A percentile compares a stretch with the other conserved stretches of the same genome.
These are phyloP conservation scores for Garrulus glandarius DNA, from an alignment of 2,797 vertebrate genomes.

Conservation along the genomic window DNA sequence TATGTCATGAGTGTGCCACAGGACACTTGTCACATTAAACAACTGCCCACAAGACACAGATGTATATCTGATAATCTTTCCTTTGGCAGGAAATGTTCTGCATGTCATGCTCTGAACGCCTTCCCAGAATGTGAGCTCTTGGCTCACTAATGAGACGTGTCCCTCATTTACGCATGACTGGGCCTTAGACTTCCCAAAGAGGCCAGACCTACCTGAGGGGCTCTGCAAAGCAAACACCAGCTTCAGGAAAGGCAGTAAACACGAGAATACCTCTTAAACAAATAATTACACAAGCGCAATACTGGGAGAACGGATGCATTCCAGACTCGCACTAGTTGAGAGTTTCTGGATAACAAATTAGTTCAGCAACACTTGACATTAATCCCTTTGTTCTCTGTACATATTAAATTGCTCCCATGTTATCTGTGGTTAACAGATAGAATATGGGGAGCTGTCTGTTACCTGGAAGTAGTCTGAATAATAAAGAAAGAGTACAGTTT, in stretches of 20 bases:
- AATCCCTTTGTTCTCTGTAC: constrained; percentile 1
- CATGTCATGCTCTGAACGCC: accelerated
- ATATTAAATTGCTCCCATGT: not conserved
- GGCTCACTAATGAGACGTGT: not conserved
- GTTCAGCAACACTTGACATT: constrained; percentile 9
- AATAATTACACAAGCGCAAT: not conserved
- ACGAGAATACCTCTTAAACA: not conserved
- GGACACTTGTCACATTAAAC: not conserved
- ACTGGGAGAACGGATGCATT: not conserved
- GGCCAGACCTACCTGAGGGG: not conserved
- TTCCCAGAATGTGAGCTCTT: not conserved
- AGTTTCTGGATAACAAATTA: constrained; percentile 8
- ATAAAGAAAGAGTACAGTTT: not conserved
- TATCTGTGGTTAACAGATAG: not conserved
- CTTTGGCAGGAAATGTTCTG: not conserved
- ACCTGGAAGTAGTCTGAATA: not conserved
- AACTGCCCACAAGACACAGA: not conserved
- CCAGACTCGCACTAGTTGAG: not conserved
- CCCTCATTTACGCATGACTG: not conserved
- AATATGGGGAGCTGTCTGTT: not conserved
- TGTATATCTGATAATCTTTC: not conserved
- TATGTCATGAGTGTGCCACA: accelerated
- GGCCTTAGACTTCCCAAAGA: not conserved
- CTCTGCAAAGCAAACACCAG: constrained; percentile 30
- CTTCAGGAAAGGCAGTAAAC: constrained; percentile 7